A percentile compares a stretch with the other conserved stretches of the same genome.
Evolutionary conservation across 1,140 invertebrate genomes (phyloP).

Genomic region (Pseudomyrmex dendroicus): DNA sequence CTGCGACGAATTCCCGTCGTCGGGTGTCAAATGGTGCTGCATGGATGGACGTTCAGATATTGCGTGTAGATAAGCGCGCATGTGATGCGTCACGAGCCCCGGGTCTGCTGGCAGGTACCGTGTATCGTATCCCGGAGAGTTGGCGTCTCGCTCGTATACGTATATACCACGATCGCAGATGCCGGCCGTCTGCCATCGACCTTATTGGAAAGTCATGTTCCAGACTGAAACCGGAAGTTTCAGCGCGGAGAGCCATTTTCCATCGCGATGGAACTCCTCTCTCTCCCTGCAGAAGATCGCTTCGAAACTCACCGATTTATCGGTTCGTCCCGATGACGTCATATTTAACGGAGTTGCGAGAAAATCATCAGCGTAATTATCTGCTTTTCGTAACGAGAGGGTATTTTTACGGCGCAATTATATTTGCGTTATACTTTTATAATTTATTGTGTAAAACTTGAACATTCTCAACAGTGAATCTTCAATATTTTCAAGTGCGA

Average conservation of each 20-base stretch:
- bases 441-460: no score
- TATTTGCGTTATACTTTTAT: no score
- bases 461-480: no score
- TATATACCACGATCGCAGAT: slow-evolving; percentile 59
- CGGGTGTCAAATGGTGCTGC: slow-evolving; percentile 37
- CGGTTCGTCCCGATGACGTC: background rate
- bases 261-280: slow-evolving; percentile 26
- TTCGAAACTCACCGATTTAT: slow-evolving; percentile 15
- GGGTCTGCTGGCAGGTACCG: slow-evolving; percentile 53
- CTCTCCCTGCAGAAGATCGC: background rate
- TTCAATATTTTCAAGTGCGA: no score
- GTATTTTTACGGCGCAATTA: background rate
- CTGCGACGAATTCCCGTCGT: slow-evolving; percentile 46
- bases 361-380: no score
- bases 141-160: slow-evolving; percentile 52
- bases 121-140: slow-evolving; percentile 44
- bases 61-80: slow-evolving; percentile 68
- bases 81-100: slow-evolving; percentile 73
- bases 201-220: slow-evolving; percentile 83
- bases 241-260: background rate
- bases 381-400: no score
- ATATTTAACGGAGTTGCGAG: background rate
- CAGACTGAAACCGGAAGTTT: slow-evolving; percentile 80
- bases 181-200: slow-evolving; percentile 68
- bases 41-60: slow-evolving; percentile 61